Percentiles rank a stretch among this genome's conserved stretches.
These are phyloP conservation scores for Struthidea cinerea DNA, from an alignment of 2,113 vertebrate genomes.

Conservation along the genomic window DNA sequence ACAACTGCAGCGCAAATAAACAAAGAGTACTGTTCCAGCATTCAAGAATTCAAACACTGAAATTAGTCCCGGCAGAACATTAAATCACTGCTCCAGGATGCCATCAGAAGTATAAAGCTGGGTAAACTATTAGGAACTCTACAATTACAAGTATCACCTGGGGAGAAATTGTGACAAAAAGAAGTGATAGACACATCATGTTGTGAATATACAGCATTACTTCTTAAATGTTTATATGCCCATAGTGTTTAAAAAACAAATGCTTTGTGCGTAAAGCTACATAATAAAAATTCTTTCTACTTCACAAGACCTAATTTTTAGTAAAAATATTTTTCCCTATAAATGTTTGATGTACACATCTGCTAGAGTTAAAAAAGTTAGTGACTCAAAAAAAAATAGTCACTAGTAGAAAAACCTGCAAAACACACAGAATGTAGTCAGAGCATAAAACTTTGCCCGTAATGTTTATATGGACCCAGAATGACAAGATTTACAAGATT, in stretches of 20 bases:
- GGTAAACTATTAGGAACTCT: slow-evolving; percentile 34
- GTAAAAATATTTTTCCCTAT: slow-evolving; percentile 45
- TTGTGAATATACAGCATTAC: slow-evolving; percentile 42
- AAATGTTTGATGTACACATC: slow-evolving; percentile 65
- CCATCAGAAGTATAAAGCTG: background rate
- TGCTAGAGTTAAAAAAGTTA: slow-evolving; percentile 37
- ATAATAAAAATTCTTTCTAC: slow-evolving; percentile 52
- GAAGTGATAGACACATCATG: slow-evolving; percentile 40
- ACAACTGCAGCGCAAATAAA: slow-evolving; percentile 21
- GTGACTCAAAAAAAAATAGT: background rate
- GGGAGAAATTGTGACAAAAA: slow-evolving; percentile 57
- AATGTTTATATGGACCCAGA: background rate
- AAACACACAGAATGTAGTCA: slow-evolving; percentile 10
- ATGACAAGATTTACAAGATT: background rate
- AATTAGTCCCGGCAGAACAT: slow-evolving; percentile 2
- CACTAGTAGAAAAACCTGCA: background rate
- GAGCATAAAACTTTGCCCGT: background rate
- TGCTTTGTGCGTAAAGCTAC: slow-evolving; percentile 53
- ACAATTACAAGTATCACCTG: slow-evolving; percentile 30
- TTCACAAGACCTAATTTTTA: slow-evolving; percentile 51
- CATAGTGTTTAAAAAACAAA: slow-evolving; percentile 62
- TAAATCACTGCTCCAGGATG: slow-evolving; percentile 35
- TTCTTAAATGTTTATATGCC: slow-evolving; percentile 66
- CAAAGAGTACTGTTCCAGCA: background rate
- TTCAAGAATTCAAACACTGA: background rate